Evolutionary conservation across 2,797 vertebrate genomes (phyloP), one percentile per base, ranked within the genome.

Genomic region (Vireo griseus): DNA sequence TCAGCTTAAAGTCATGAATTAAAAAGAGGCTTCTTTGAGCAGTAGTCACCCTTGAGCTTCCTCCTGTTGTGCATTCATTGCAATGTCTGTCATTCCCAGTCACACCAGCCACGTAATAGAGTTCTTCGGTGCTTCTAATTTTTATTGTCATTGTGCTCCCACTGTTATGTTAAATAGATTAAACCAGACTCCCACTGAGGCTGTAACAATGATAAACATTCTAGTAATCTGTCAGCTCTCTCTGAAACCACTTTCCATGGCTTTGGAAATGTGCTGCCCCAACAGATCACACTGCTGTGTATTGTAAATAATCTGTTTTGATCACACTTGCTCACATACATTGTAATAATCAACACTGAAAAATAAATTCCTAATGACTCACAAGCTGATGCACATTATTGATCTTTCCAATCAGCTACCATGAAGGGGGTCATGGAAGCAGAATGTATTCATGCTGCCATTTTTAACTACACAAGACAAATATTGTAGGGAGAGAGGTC

Each of bases 161-260:
- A 85, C 86, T 91, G 72, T 88, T 54, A 57, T 19, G 77, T 33
- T 95, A 92, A 95, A 94, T 85, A 73, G 86, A 92, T 93, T 79
- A 93, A 93, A 55, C 21, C 86, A 82, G 88, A 67, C 80, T 95
- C 75, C 92, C 67, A 79, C 29, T 17, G 92, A 85, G 90, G 69
- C 86, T 67, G 40, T 76, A 84, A 89, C 90, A 93, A 82, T 67
- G 67, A 69, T 76, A 91, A 88, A 90, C 83, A 82, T 31, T 71
- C 67, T 55, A 77, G 68, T 61, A 69, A 87, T 74, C 74, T 76
- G 40, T 65, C 95, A 87, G 29, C 57, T 86, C 62, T 37, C 51
- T 52, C 84, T 62, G 59, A 87, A 93, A 85, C 37, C 48, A 25
- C 42, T 91, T 82, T 69, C 8, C 4, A 31, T 15, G 44, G 69